phyloP scores from a whole-genome alignment of 2,113 vertebrate species.

The Promerops cafer region DNA sequence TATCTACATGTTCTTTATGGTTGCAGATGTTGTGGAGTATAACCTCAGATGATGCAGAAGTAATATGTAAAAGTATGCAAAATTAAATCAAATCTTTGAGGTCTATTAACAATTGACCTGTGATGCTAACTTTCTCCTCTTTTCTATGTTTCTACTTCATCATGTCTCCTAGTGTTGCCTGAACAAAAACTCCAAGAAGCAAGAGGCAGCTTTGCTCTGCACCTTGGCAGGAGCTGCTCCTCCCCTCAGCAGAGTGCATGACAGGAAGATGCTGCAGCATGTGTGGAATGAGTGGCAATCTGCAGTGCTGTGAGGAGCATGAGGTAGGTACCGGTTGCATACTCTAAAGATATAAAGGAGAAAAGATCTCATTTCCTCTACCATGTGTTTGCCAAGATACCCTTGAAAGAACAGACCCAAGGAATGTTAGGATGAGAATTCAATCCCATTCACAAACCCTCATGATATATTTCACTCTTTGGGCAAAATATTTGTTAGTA shows the following conservation, averaged over 20 bases:
- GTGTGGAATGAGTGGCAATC: background rate
- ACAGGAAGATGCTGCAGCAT: background rate
- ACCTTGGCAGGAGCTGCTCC: background rate
- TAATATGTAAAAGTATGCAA: background rate
- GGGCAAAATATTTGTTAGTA: background rate
- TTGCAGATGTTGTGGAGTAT: background rate
- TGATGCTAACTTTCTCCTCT: background rate
- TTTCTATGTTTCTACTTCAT: background rate
- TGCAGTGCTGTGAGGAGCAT: background rate
- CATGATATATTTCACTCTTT: background rate
- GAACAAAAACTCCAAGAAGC: background rate
- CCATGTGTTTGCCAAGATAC: background rate
- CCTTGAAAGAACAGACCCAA: background rate
- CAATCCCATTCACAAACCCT: background rate
- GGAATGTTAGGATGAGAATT: background rate
- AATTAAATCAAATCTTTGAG: background rate
- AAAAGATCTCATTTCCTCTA: background rate
- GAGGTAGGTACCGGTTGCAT: fast-evolving
- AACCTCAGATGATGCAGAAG: background rate
- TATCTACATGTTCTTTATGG: background rate
- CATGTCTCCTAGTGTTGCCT: background rate
- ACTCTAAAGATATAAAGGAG: background rate
- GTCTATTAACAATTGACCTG: background rate
- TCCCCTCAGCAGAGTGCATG: background rate
- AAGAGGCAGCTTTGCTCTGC: background rate